phyloP scores from a whole-genome alignment of 2,113 vertebrate genomes.

The Grallaria varia region DNA sequence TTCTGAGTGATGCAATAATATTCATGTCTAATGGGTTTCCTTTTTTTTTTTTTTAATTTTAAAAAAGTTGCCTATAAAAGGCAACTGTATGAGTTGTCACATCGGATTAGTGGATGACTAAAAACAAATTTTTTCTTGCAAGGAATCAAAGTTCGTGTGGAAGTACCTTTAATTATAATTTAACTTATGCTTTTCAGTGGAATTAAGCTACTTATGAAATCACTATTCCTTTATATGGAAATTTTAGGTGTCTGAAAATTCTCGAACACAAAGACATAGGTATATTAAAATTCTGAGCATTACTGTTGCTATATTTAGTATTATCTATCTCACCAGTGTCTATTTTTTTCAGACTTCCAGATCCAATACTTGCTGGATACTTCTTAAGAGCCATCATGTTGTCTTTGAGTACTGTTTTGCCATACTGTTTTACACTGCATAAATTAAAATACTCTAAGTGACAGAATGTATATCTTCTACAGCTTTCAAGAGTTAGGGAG shows the following conservation, averaged over 20 bases:
- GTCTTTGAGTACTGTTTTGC: not conserved
- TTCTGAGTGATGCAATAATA: not conserved
- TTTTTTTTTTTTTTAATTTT: not conserved
- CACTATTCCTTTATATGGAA: not conserved
- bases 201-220: not conserved
- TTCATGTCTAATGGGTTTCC: not conserved
- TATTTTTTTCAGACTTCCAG: not conserved
- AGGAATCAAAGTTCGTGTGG: not conserved
- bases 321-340: not conserved
- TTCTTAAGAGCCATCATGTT: not conserved
- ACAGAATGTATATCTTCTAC: not conserved
- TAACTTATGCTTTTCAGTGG: not conserved
- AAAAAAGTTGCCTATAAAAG: not conserved
- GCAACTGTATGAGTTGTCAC: not conserved
- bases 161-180: not conserved
- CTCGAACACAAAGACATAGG: not conserved
- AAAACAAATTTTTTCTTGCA: not conserved
- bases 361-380: not conserved
- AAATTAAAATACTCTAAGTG: not conserved
- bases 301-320: not conserved
- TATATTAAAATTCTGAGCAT: not conserved
- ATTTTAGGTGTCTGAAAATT: not conserved
- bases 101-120: not conserved
- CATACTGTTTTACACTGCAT: not conserved
- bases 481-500: not conserved